phyloP scores from a whole-genome alignment of 1,140 invertebrate genomes.

The Cyclina sinensis region DNA sequence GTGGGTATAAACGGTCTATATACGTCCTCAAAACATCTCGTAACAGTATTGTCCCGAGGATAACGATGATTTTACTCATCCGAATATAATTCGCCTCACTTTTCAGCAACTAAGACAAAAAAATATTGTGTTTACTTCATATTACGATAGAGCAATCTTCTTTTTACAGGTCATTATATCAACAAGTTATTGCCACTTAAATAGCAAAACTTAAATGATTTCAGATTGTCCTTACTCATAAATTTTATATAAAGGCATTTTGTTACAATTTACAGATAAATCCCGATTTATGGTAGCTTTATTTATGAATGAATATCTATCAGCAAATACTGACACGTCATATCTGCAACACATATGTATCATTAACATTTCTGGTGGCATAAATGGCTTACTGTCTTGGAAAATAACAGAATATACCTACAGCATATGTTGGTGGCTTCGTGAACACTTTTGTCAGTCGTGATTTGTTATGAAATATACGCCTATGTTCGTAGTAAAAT shows the following conservation, averaged over 20 bases:
- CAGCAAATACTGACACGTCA: background rate
- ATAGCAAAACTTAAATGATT: background rate
- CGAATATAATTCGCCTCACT: conserved; percentile 45
- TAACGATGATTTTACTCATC: background rate
- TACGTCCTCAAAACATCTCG: conserved; percentile 5
- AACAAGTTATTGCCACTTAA: background rate
- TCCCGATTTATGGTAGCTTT: too few species aligned
- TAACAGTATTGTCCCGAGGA: background rate
- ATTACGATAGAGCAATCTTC: background rate
- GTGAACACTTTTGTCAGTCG: conserved; percentile 19
- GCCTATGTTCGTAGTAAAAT: conserved; percentile 5
- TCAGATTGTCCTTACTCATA: too few species aligned
- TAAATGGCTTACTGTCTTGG: too few species aligned
- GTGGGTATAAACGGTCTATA: conserved; percentile 29
- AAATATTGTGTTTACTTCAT: background rate
- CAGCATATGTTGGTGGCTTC: background rate
- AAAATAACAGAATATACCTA: background rate
- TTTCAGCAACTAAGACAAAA: conserved; percentile 7
- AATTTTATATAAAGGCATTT: too few species aligned
- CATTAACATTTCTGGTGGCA: too few species aligned
- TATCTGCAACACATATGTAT: background rate
- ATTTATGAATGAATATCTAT: too few species aligned
- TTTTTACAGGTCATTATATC: background rate
- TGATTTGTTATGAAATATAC: background rate
- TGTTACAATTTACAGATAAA: too few species aligned